phyloP scores from a whole-genome alignment of 2,888 invertebrate genomes.

The Stenichneumon culpator region DNA sequence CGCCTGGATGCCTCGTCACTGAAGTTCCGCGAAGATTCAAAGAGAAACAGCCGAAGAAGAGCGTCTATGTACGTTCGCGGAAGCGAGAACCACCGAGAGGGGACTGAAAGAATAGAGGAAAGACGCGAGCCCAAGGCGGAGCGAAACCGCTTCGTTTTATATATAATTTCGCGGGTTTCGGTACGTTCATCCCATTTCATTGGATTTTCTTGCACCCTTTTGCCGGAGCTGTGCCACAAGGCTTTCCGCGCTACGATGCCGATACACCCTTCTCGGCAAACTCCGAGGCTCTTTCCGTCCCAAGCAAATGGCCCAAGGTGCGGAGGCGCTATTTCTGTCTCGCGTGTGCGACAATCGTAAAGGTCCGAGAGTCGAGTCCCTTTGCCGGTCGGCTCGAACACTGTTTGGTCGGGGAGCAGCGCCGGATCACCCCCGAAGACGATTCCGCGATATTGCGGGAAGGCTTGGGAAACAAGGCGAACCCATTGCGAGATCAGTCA shows the following conservation, averaged over 20 bases:
- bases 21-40: slow-evolving; percentile 34
- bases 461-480: slow-evolving; percentile 6
- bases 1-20: slow-evolving; percentile 63
- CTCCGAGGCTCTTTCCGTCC: slow-evolving; percentile 33
- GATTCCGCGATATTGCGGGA: slow-evolving; percentile 37
- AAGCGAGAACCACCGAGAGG: slow-evolving; percentile 50
- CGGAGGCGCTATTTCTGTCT: slow-evolving; percentile 6
- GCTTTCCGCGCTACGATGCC: slow-evolving; percentile 1
- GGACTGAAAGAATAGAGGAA: slow-evolving; percentile 58
- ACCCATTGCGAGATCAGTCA: not conserved
- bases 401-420: slow-evolving; percentile 55
- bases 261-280: slow-evolving; percentile 35
- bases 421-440: slow-evolving; percentile 20
- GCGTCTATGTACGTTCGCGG: slow-evolving; percentile 32
- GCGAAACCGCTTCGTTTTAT: slow-evolving; percentile 72
- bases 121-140: slow-evolving; percentile 64
- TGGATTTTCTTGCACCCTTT: slow-evolving; percentile 41
- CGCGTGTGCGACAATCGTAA: slow-evolving; percentile 53
- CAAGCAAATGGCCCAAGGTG: slow-evolving; percentile 24
- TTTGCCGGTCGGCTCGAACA: slow-evolving; percentile 55
- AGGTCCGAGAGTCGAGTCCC: slow-evolving; percentile 45
- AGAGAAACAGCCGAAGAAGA: slow-evolving; percentile 54
- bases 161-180: slow-evolving; percentile 62
- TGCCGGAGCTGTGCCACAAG: slow-evolving; percentile 3
- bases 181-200: slow-evolving; percentile 32